phyloP scores from a whole-genome alignment of 2,888 invertebrate genomes.

The Parasteatoda lunata region DNA sequence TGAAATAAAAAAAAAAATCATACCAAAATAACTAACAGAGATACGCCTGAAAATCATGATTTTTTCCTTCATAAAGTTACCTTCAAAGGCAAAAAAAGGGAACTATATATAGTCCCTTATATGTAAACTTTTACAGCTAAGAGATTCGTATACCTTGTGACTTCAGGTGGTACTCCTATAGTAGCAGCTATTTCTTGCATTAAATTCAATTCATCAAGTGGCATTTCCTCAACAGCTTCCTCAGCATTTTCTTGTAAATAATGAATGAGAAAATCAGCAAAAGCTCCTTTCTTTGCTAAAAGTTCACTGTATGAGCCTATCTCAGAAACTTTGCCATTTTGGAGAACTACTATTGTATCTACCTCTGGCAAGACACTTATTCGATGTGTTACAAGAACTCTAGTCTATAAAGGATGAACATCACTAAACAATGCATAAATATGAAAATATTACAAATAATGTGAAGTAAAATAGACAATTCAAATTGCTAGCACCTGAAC shows the following conservation, averaged over 20 bases:
- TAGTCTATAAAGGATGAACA: slow-evolving; percentile 78
- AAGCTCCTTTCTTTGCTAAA: slow-evolving; percentile 82
- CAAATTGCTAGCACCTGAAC: too few relatives aligned
- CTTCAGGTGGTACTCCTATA: slow-evolving; percentile 58
- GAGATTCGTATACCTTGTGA: slow-evolving; percentile 37
- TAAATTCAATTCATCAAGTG: slow-evolving; percentile 59
- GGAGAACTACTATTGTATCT: slow-evolving; percentile 91
- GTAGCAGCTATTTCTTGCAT: slow-evolving; percentile 61
- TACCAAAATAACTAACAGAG: too few relatives aligned
- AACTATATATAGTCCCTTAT: too few relatives aligned
- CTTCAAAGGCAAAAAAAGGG: too few relatives aligned
- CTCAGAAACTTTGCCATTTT: slow-evolving; percentile 90
- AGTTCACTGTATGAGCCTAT: slow-evolving; percentile 92
- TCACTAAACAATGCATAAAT: too few relatives aligned
- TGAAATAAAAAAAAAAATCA: too few relatives aligned
- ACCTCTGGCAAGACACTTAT: slow-evolving; percentile 93
- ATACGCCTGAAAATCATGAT: too few relatives aligned
- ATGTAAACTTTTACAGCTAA: too few relatives aligned
- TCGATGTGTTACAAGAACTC: slow-evolving; percentile 95
- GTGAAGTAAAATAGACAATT: too few relatives aligned
- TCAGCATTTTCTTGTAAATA: slow-evolving; percentile 75
- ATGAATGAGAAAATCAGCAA: slow-evolving; percentile 77
- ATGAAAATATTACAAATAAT: too few relatives aligned
- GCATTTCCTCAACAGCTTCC: slow-evolving; percentile 71
- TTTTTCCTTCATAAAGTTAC: too few relatives aligned